Percentiles rank a stretch among this genome's conserved stretches.
Evolutionary conservation across 2,888 invertebrate genomes (phyloP).

Genomic region (Therioaphis trifolii): DNA sequence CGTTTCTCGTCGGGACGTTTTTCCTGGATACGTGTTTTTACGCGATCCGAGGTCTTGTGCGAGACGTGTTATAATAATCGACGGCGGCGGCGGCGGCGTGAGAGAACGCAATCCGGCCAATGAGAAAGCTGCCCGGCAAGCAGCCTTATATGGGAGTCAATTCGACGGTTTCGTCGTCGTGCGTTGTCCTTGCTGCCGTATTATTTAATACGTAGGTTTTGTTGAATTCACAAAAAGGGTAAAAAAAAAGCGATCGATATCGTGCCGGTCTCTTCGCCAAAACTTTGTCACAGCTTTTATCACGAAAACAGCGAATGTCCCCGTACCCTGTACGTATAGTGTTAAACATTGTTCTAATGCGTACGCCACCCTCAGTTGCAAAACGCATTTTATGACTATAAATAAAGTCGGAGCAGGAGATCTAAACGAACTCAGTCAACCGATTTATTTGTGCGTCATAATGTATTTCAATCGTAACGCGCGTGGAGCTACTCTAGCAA

Average conservation of each 20-base stretch:
- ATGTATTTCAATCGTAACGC: background rate
- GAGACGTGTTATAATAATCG: slow-evolving; percentile 43
- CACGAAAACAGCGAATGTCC: background rate
- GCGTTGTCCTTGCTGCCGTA: slow-evolving; percentile 39
- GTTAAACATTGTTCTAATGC: background rate
- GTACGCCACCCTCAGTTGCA: background rate
- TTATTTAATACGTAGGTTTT: slow-evolving; percentile 3
- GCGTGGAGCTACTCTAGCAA: background rate
- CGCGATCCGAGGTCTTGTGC: background rate
- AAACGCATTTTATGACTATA: background rate
- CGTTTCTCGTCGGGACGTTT: too few relatives aligned
- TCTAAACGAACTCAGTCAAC: background rate
- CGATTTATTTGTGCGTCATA: background rate
- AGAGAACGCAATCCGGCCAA: slow-evolving; percentile 28
- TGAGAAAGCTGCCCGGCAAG: slow-evolving; percentile 45
- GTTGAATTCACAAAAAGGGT: background rate
- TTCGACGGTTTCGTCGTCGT: slow-evolving; percentile 28
- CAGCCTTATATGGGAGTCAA: slow-evolving; percentile 55
- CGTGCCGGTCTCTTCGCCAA: background rate
- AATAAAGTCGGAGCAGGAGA: background rate
- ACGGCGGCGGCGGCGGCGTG: background rate
- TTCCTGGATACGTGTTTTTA: background rate
- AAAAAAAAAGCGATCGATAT: background rate
- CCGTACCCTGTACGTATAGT: background rate
- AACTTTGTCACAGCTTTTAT: background rate